Base-by-base conservation (phyloP, 2,888 invertebrate genomes). In the Meta bourneti region DNA sequence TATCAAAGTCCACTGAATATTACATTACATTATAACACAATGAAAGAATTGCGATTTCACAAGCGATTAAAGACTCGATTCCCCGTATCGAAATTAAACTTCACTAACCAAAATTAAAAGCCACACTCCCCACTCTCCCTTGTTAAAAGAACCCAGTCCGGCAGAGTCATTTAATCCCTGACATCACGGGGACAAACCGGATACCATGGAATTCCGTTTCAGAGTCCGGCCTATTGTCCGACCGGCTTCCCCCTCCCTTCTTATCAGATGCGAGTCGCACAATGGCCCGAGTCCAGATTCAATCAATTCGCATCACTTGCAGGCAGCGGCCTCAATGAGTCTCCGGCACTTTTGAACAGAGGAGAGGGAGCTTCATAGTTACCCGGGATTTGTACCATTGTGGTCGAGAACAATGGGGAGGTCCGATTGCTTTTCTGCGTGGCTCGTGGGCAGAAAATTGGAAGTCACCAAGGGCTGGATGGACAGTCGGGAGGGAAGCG, bases 221-320 rank as follows among this genome's bases (percentile, higher is more conserved):
- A 70, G 83, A 78, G 83, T 89, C 83, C 83, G 89, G 83, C 83
- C 78, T 54, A 89, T 89, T 89, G 89, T 89, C 89, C 89, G 72
- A 72, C 49, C 9, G 16, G 61, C 9, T 7, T 20, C 78, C 34
- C 80, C 20, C 72, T n/a, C 48, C 74, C 79, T 7, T 72, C 79
- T 87, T 79, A 87, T 87, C 87, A 49, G 74, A 11, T n/a, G 48
- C 8, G 70, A 82, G 71, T 77, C 82, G 5, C 78, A 89, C 89
- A 89, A 89, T 84, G 79, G 82, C 69, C 20, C 6, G 70, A 11
- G 77, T 69, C 89, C 77, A 61, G 48, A 89, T 84, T 84, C 83
- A 83, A 89, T 89, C 89, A 89, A 83, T 89, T 75, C 89, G 83
- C 89, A 34, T 89, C 89, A 89, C 71, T 79, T 79, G 83, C 89